phyloP scores from a whole-genome alignment of 2,888 invertebrate genomes.

The Lathronympha strigana region DNA sequence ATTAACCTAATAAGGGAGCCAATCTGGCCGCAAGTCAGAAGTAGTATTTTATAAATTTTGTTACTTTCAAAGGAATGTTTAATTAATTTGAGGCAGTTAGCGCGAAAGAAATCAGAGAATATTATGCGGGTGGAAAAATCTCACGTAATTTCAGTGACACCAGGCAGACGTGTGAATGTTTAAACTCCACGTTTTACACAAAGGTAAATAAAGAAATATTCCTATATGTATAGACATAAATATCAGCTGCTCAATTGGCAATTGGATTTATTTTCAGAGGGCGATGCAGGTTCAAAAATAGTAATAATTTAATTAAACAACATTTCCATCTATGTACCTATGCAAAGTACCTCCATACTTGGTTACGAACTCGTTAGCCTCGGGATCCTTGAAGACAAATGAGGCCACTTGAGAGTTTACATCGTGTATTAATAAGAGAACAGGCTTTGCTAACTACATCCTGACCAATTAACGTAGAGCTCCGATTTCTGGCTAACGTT shows the following conservation, averaged over 20 bases:
- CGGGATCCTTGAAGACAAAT: slow-evolving; percentile 44
- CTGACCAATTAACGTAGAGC: slow-evolving; percentile 30
- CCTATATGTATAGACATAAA: neutral
- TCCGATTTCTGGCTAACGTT: slow-evolving; percentile 2
- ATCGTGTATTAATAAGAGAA: slow-evolving; percentile 54
- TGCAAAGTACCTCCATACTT: slow-evolving; percentile 44
- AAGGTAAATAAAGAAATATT: no score
- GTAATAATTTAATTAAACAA: slow-evolving; percentile 6
- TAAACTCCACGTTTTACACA: no score
- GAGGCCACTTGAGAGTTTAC: slow-evolving; percentile 54
- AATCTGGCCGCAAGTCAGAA: no score
- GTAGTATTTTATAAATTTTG: no score
- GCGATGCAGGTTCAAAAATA: slow-evolving; percentile 9
- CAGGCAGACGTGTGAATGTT: no score
- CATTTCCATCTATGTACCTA: slow-evolving; percentile 18
- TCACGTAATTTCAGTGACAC: no score
- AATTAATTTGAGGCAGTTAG: no score
- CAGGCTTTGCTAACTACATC: slow-evolving; percentile 39
- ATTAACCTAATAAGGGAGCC: no score
- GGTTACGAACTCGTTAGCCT: slow-evolving; percentile 50
- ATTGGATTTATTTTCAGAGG: neutral
- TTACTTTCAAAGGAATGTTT: no score
- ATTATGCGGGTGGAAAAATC: no score
- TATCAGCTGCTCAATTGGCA: neutral
- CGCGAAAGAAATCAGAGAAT: no score